phyloP scores from a whole-genome alignment of 1,140 invertebrate genomes.

The Caenorhabditis tropicalis region DNA sequence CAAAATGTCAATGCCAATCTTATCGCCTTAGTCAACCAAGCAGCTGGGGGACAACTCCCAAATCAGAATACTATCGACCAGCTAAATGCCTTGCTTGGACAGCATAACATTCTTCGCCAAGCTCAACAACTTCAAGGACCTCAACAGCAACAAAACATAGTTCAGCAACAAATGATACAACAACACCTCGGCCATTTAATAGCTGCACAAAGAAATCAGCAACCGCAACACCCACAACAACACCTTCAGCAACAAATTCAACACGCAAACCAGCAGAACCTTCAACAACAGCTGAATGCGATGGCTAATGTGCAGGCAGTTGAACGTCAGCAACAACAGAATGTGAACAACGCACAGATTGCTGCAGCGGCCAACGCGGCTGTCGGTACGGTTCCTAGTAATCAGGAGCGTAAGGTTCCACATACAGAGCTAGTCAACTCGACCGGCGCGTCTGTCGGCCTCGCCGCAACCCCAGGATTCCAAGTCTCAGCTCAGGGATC shows the following conservation, averaged over 20 bases:
- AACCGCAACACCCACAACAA: background rate
- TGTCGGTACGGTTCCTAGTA: background rate
- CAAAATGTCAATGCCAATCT: background rate
- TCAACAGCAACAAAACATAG: background rate
- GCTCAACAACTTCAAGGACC: conserved; percentile 25
- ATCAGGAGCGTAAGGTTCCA: background rate
- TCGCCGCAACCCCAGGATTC: background rate
- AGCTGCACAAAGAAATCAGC: background rate
- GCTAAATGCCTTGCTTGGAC: background rate
- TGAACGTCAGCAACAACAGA: background rate
- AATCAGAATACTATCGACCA: background rate
- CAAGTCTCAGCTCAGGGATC: background rate
- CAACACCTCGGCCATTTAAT: background rate
- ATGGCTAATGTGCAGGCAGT: background rate
- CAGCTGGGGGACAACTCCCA: background rate
- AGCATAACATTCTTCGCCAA: background rate
- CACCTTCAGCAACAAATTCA: background rate
- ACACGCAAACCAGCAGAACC: background rate
- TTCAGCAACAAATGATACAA: background rate
- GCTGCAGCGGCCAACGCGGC: background rate
- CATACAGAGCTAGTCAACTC: background rate
- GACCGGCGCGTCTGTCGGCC: background rate
- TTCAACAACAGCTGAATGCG: conserved; percentile 12
- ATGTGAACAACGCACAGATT: background rate
- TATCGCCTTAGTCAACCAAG: background rate